Base-by-base conservation (phyloP, 2,888 invertebrate species). In the Liopterus haemorrhoidalis region DNA sequence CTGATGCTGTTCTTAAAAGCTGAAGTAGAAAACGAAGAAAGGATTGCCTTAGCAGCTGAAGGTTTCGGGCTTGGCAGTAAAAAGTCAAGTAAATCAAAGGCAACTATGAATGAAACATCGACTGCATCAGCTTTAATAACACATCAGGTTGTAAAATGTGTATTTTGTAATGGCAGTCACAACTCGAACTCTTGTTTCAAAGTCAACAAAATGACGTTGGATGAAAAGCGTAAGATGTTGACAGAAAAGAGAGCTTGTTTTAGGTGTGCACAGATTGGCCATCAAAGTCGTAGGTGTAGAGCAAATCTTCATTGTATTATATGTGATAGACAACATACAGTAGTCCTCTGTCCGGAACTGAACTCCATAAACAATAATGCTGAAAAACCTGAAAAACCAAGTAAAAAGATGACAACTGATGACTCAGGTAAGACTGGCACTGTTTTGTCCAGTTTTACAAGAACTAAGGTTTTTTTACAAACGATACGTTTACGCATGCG, bases 261-360 rank as follows among this genome's bases (percentile, higher is more conserved):
- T 46, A 22, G 43, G 6, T 61, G 57, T 46, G 28, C 58, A 2
- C 49, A 48, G 27, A n/a, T 19, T 9, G 54, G 53, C 12, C 59
- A 58, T 46, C 18, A 31, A n/a, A 35, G 50, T 11, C 47, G 31
- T 25, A 48, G 46, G 18, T 60, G 59, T 46, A 44, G 45, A 25
- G 27, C 15, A 5, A 46, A 50, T 15, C 15, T 53, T 12, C 52
- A 40, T 22, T 60, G 58, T 44, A 31, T 52, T 9, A 18, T 57
- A 11, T 60, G 59, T 38, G 41, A 45, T n/a, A 45, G 45, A 12
- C 33, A 38, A 28, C 57, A 60, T 45, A 45, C 47, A 4, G 15
- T 51, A 5, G 15, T 59, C 11, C 53, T 59, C 52, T 59, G 57
- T 42, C 47, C 50, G n/a, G 47, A 49, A 15, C 16, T 53, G 14